Evolutionary conservation across 2,797 vertebrate genomes (phyloP), one percentile per base, ranked within the genome.

Genomic region (Periparus ater): DNA sequence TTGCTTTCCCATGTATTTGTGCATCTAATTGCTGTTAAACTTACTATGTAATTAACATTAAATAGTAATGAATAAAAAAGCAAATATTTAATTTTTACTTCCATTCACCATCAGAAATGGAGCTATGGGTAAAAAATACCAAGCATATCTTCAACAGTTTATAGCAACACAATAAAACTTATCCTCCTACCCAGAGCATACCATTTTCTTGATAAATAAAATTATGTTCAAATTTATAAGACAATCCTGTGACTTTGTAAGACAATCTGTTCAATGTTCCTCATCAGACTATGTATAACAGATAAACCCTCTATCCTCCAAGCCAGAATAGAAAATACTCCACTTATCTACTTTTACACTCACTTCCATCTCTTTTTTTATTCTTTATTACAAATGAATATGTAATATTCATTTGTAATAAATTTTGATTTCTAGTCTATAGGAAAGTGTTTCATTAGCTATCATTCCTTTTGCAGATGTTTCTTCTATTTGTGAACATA

Each of bases 11-110:
- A 12, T 32, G 23, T 70, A 61, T 83, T 91, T 83, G 77, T 45
- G 17, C 4, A 67, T 80, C 34, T 68, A 38, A 88, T 85, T 93
- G 50, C 29, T 65, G 38, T 87, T 63, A 85, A 89, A 63, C 42
- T 74, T 83, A 47, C 20, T 32, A 27, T 38, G 53, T 51, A 74
- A 83, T 89, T 91, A 83, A 80, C 44, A 71, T 61, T 74, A 89
- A 83, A 84, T 57, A 77, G 20, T 60, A 10, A 83, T 42, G 32
- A 88, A 71, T 61, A 40, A 50, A 88, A 92, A 80, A 68, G 3
- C 3, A 92, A 92, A 91, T 89, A 89, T 93, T 95, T 83, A 85
- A 48, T 86, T 90, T 91, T 36, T 66, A 15, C 15, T 85, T 89
- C 14, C 45, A 27, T 89, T 85, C 27, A 76, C 22, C 32, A 50